A percentile compares a stretch with the other conserved stretches of the same genome.
Evolutionary conservation across 1,140 invertebrate genomes (phyloP).

Genomic region (Orchestia grillus): DNA sequence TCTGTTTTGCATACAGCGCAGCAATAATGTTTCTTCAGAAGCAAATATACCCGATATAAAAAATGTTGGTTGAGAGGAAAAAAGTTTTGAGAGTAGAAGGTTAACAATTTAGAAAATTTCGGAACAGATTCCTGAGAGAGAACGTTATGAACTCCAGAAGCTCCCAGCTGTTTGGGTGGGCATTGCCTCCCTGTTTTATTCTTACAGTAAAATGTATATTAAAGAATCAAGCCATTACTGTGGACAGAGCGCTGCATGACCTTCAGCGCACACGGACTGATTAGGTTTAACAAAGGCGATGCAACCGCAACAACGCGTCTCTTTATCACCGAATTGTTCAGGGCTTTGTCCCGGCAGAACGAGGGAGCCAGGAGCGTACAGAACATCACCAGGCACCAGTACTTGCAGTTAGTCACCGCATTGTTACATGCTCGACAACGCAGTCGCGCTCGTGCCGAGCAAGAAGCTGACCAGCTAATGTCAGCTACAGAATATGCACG

Average conservation of each 20-base stretch:
- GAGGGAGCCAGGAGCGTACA: not conserved
- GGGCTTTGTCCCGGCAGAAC: not conserved
- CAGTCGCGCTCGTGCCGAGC: too few relatives aligned
- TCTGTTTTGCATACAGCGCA: too few relatives aligned
- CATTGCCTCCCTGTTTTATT: not conserved
- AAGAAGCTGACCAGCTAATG: too few relatives aligned
- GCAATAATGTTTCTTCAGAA: too few relatives aligned
- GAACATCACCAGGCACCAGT: not conserved
- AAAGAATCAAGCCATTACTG: not conserved
- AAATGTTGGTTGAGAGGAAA: too few relatives aligned
- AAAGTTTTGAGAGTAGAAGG: too few relatives aligned
- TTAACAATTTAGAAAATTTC: not conserved
- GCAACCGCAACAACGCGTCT: not conserved
- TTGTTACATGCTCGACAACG: not conserved
- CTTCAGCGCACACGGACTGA: not conserved
- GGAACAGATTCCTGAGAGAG: not conserved
- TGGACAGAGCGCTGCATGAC: not conserved
- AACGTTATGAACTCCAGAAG: not conserved
- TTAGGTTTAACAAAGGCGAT: not conserved
- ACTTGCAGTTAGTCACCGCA: not conserved
- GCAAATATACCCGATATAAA: too few relatives aligned
- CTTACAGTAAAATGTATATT: not conserved
- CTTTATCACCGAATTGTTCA: not conserved
- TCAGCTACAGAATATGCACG: too few relatives aligned
- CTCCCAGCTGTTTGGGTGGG: not conserved